Percentiles rank a stretch among this genome's conserved stretches.
These are phyloP conservation scores for Drosophila azteca DNA, from an alignment of 1,140 invertebrate species.

Conservation along the genomic window DNA sequence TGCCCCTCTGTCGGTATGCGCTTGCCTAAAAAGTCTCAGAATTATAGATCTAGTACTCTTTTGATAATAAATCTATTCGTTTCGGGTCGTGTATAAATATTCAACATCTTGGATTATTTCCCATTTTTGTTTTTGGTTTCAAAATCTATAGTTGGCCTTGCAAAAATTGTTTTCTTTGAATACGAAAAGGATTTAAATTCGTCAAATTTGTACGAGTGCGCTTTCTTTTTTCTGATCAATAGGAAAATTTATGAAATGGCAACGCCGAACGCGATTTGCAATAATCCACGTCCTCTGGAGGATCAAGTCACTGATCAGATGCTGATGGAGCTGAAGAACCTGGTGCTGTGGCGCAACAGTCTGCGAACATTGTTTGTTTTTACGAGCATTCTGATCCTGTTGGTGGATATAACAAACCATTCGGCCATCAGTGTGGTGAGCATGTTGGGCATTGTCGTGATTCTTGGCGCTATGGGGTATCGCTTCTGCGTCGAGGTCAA, in stretches of 20 bases:
- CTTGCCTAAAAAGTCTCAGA: too few relatives aligned
- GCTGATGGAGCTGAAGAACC: conserved; percentile 14
- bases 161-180: too few relatives aligned
- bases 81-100: too few relatives aligned
- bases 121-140: too few relatives aligned
- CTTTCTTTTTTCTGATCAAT: too few relatives aligned
- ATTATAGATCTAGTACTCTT: too few relatives aligned
- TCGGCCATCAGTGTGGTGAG: conserved; percentile 65
- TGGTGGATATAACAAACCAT: conserved; percentile 52
- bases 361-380: conserved; percentile 44
- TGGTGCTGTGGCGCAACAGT: conserved; percentile 59
- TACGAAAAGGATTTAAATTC: too few relatives aligned
- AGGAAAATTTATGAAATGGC: neutral
- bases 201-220: too few relatives aligned
- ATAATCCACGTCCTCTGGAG: neutral
- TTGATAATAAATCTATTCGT: too few relatives aligned
- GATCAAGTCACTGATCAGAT: neutral
- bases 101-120: too few relatives aligned
- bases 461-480: conserved; percentile 35
- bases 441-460: conserved; percentile 44
- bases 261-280: neutral
- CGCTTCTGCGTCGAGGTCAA: conserved; percentile 22
- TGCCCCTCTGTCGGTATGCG: too few relatives aligned
- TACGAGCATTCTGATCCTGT: conserved; percentile 20
- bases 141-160: too few relatives aligned